These are phyloP conservation scores for Drosophila sulfurigaster DNA, from an alignment of 1,140 invertebrate genomes.

Conservation along the genomic window DNA sequence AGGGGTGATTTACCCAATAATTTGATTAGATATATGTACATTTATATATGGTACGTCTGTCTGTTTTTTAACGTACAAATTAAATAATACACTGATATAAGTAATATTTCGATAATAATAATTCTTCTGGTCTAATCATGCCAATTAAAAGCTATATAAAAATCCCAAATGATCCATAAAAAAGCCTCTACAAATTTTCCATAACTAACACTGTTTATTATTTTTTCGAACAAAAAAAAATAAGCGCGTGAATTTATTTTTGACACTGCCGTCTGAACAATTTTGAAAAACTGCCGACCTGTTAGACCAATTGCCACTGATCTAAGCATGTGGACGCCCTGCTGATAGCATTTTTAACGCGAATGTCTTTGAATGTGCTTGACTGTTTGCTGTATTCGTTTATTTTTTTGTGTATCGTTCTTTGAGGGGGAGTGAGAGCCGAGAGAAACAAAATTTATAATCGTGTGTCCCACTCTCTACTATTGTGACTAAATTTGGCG, in stretches of 20 bases:
- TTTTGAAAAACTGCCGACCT: conserved; percentile 79
- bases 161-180: conserved; percentile 78
- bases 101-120: not conserved
- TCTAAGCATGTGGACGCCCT: conserved; percentile 31
- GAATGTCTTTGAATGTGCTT: no score
- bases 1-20: not conserved
- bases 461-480: no score
- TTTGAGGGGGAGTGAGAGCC: no score
- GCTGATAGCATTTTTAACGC: not conserved
- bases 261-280: conserved; percentile 70
- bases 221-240: conserved; percentile 22
- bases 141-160: conserved; percentile 64
- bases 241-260: conserved; percentile 50
- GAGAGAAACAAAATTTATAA: no score
- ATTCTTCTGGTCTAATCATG: conserved; percentile 60
- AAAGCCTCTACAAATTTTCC: conserved; percentile 64
- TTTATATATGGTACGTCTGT: not conserved
- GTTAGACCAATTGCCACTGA: conserved; percentile 44
- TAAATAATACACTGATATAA: conserved; percentile 34
- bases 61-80: not conserved
- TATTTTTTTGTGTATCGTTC: no score
- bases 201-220: conserved; percentile 68
- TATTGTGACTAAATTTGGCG: no score
- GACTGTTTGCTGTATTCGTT: no score
- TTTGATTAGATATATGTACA: not conserved